These are phyloP conservation scores for Gibbula magus DNA, from an alignment of 2,888 invertebrate species.

Conservation along the genomic window DNA sequence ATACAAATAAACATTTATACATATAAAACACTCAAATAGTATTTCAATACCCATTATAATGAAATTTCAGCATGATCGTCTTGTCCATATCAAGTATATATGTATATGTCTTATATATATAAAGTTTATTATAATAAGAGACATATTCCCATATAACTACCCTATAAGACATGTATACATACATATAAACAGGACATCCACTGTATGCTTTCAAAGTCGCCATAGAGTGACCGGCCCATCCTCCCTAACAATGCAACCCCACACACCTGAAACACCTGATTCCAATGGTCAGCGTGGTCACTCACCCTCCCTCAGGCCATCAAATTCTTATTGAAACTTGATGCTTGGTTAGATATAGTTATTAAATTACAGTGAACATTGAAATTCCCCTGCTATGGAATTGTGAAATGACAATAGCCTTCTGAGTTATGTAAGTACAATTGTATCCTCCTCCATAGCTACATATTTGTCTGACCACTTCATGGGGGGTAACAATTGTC, in stretches of 20 bases:
- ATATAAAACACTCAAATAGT: too few relatives aligned
- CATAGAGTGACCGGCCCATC: background rate
- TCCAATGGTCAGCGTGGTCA: background rate
- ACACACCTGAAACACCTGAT: background rate
- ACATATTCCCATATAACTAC: too few relatives aligned
- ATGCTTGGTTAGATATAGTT: constrained; percentile 21
- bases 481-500: constrained; percentile 14
- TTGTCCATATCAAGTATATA: too few relatives aligned
- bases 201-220: too few relatives aligned
- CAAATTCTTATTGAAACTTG: constrained; percentile 12
- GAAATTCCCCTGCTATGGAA: background rate
- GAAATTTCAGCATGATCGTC: too few relatives aligned
- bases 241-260: background rate
- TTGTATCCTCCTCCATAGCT: background rate
- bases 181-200: too few relatives aligned
- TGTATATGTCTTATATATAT: too few relatives aligned
- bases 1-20: too few relatives aligned
- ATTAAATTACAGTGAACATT: constrained; percentile 19
- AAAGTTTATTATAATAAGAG: too few relatives aligned
- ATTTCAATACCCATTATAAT: too few relatives aligned
- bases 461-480: constrained; percentile 8
- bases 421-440: background rate
- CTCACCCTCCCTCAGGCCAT: background rate
- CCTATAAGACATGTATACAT: too few relatives aligned
- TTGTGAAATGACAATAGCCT: constrained; percentile 1